phyloP scores from a whole-genome alignment of 2,888 invertebrate species.

The Petrolisthes manimaculis region DNA sequence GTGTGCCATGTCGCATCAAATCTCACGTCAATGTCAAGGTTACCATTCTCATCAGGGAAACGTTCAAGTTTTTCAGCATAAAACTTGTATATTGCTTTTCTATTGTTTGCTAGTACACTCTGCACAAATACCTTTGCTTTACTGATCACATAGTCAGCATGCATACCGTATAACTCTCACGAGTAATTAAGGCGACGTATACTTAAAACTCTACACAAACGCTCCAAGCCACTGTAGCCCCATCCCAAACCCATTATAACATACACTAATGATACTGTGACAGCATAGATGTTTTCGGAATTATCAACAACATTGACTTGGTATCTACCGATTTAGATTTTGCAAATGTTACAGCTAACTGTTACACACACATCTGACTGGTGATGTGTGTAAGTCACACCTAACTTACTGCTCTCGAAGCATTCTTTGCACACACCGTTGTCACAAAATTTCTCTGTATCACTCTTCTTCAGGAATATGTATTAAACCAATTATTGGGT shows the following conservation, averaged over 20 bases:
- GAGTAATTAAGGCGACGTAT: neutral
- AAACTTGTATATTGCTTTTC: neutral
- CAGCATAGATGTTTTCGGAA: neutral
- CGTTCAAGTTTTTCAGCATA: neutral
- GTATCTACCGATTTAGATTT: neutral
- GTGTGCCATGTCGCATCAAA: slow-evolving; percentile 9
- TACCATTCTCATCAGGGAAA: neutral
- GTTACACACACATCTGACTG: neutral
- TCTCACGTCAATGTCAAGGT: neutral
- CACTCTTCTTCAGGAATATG: neutral
- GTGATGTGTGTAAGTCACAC: neutral
- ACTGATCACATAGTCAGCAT: neutral
- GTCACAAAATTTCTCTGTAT: neutral
- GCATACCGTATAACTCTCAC: too few relatives aligned
- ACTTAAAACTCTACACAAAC: neutral
- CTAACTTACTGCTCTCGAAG: neutral
- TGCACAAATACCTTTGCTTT: neutral
- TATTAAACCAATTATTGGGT: neutral
- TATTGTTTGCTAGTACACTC: too few relatives aligned
- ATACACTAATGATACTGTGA: neutral
- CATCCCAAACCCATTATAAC: neutral
- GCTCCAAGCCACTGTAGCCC: neutral
- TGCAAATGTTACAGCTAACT: neutral
- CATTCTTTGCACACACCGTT: neutral
- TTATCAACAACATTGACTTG: neutral